phyloP scores from a whole-genome alignment of 2,797 vertebrate species.

The Acanthurus lineatus region DNA sequence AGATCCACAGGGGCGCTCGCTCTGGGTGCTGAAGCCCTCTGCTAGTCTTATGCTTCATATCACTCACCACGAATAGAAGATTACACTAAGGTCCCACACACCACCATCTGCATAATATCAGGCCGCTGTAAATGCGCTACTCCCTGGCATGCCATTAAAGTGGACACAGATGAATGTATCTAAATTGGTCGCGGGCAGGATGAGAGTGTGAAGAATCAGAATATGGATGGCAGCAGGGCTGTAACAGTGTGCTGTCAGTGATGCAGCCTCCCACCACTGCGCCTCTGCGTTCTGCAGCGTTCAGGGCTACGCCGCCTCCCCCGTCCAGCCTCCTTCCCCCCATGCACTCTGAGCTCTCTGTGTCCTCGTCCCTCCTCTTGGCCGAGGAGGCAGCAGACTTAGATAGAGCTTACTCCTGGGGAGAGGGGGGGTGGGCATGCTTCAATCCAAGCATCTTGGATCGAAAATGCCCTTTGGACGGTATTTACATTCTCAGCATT shows the following conservation, averaged over 20 bases:
- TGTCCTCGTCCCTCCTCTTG: slow-evolving; percentile 48
- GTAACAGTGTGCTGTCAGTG: slow-evolving; percentile 52
- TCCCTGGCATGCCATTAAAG: slow-evolving; percentile 77
- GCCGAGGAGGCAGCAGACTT: slow-evolving; percentile 38
- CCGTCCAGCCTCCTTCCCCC: slow-evolving; percentile 32
- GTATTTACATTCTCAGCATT: slow-evolving; percentile 58
- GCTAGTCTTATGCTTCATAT: slow-evolving; percentile 77
- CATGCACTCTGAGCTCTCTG: slow-evolving; percentile 30
- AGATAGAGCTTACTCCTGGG: slow-evolving; percentile 28
- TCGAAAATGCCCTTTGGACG: slow-evolving; percentile 58
- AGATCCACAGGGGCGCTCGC: slow-evolving; percentile 63
- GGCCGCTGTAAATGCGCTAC: slow-evolving; percentile 70
- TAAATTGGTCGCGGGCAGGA: slow-evolving; percentile 70
- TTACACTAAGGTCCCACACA: slow-evolving; percentile 78
- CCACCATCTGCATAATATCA: slow-evolving; percentile 80
- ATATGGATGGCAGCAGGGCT: slow-evolving; percentile 62
- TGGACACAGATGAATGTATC: slow-evolving; percentile 81
- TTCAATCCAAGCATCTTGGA: slow-evolving; percentile 48
- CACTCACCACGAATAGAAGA: slow-evolving; percentile 79
- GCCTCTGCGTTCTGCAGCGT: slow-evolving; percentile 71
- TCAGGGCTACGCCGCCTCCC: slow-evolving; percentile 53
- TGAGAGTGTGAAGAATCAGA: slow-evolving; percentile 71
- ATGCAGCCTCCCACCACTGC: slow-evolving; percentile 66
- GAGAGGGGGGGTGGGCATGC: slow-evolving; percentile 1
- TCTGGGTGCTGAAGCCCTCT: slow-evolving; percentile 63